phyloP scores from a whole-genome alignment of 2,113 vertebrate genomes.

The Lepidothrix coronata region DNA sequence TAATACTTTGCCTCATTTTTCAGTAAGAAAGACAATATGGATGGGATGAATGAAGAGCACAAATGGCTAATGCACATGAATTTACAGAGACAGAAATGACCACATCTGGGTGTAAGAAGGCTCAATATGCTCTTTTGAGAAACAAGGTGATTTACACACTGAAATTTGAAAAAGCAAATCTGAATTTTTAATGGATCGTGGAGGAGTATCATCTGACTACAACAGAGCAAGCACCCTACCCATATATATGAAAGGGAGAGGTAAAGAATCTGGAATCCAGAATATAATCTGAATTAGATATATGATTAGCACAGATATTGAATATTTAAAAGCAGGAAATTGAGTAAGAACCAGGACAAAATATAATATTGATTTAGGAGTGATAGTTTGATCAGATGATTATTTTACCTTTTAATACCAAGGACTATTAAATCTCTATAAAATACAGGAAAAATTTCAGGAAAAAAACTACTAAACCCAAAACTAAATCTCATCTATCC shows the following conservation, averaged over 20 bases:
- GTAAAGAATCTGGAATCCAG: neutral
- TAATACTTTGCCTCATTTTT: neutral
- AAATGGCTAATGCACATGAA: neutral
- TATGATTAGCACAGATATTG: neutral
- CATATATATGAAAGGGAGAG: neutral
- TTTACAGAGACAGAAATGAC: neutral
- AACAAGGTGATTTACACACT: neutral
- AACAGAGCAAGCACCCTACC: neutral
- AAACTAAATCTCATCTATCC: neutral
- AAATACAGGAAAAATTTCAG: neutral
- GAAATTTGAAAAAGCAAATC: neutral
- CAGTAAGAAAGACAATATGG: neutral
- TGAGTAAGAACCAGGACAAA: neutral
- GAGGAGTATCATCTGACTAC: neutral
- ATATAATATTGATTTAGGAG: neutral
- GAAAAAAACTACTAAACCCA: rapidly evolving
- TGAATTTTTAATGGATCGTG: neutral
- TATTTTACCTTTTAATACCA: neutral
- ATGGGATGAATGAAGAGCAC: neutral
- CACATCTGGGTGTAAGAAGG: neutral
- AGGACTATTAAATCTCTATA: neutral
- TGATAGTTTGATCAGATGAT: neutral
- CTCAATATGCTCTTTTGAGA: neutral
- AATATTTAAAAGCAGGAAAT: neutral
- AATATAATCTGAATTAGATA: neutral